These are phyloP conservation scores for Pseudois nayaur DNA, from an alignment of 2,113 vertebrate species.

Conservation along the genomic window DNA sequence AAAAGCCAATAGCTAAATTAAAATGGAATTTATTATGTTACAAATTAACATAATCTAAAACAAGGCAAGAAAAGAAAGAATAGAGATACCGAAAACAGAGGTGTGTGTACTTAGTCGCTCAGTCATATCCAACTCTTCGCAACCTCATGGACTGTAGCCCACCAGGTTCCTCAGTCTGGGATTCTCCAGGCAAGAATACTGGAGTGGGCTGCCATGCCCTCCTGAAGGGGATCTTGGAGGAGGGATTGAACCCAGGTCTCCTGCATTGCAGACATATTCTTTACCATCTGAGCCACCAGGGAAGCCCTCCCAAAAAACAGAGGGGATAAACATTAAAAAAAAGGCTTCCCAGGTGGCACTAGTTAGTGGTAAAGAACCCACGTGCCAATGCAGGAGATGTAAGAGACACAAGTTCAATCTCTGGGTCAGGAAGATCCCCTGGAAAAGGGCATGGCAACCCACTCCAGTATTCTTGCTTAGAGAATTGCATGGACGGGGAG, in stretches of 20 bases:
- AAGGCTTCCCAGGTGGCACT: neutral
- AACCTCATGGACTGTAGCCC: neutral
- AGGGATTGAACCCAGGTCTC: neutral
- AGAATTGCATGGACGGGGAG: neutral
- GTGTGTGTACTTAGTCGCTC: neutral
- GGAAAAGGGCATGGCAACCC: neutral
- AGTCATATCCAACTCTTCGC: neutral
- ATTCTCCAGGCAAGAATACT: neutral
- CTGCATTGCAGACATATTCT: neutral
- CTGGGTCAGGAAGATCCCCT: neutral
- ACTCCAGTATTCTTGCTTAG: neutral
- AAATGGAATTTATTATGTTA: neutral
- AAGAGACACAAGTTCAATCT: neutral
- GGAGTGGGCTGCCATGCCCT: neutral
- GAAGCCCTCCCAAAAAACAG: neutral
- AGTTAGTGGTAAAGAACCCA: fast-evolving
- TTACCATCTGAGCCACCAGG: neutral
- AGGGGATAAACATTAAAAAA: neutral
- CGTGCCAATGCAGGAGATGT: neutral
- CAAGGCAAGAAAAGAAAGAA: neutral
- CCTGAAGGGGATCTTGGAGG: neutral
- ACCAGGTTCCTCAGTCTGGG: neutral
- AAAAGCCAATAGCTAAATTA: neutral
- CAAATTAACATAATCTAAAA: neutral
- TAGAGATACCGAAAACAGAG: neutral